Evolutionary conservation across 2,888 invertebrate species (phyloP).

Genomic region (Resseliella maxima): DNA sequence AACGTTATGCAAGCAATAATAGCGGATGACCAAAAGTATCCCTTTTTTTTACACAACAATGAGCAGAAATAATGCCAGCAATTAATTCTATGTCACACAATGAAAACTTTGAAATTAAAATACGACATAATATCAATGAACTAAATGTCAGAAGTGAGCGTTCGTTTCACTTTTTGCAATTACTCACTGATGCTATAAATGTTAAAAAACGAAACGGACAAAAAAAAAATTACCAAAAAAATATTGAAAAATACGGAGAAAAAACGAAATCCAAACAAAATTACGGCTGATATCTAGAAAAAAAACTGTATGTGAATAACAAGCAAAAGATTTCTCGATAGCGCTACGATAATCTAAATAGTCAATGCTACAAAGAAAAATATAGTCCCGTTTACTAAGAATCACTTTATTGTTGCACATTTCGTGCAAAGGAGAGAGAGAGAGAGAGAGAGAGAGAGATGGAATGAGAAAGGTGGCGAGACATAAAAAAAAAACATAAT

Average conservation of each 20-base stretch:
- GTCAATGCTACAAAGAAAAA: neutral
- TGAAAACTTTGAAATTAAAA: slow-evolving; percentile 40
- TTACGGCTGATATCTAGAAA: no score
- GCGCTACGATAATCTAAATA: neutral
- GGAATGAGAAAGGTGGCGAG: neutral
- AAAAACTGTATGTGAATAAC: neutral
- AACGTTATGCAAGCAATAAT: slow-evolving; percentile 13
- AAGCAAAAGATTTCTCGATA: neutral
- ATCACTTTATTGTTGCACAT: neutral
- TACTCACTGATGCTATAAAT: no score
- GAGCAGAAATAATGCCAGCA: neutral
- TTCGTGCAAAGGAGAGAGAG: no score
- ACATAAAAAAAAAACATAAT: neutral
- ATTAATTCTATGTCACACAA: slow-evolving; percentile 27
- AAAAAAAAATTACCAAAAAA: neutral
- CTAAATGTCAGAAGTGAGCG: neutral
- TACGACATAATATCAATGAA: neutral
- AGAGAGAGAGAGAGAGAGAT: no score
- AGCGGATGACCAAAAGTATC: neutral
- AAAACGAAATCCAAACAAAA: neutral
- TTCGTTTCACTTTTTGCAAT: neutral
- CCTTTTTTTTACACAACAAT: neutral
- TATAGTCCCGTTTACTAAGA: neutral
- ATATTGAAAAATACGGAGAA: neutral
- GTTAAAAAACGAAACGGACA: neutral